A percentile compares a stretch with the other conserved stretches of the same genome.
phyloP scores from a whole-genome alignment of 1,140 invertebrate species.

The Melipona quadrifasciata region DNA sequence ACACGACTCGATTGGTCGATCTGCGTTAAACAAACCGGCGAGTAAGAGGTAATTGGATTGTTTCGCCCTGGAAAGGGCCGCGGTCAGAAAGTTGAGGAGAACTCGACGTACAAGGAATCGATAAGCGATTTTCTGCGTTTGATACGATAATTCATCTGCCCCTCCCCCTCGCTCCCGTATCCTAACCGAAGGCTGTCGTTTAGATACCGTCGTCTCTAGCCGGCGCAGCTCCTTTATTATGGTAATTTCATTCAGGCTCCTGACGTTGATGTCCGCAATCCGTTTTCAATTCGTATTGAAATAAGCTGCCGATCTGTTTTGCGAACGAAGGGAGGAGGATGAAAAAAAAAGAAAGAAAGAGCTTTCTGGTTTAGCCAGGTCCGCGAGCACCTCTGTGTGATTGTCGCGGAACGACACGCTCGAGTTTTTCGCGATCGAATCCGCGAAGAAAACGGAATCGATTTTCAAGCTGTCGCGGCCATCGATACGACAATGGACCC shows the following conservation, averaged over 20 bases:
- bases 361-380: neutral
- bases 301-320: slow-evolving; percentile 67
- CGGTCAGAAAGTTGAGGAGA: slow-evolving; percentile 16
- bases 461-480: slow-evolving; percentile 34
- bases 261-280: slow-evolving; percentile 70
- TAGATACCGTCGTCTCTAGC: slow-evolving; percentile 38
- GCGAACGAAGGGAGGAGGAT: neutral
- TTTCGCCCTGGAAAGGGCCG: neutral
- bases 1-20: neutral
- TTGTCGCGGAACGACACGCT: slow-evolving; percentile 18
- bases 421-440: slow-evolving; percentile 10
- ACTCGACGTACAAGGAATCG: slow-evolving; percentile 43
- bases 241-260: slow-evolving; percentile 73
- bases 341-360: neutral
- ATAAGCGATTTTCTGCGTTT: slow-evolving; percentile 58
- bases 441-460: slow-evolving; percentile 1
- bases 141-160: slow-evolving; percentile 64
- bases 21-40: neutral
- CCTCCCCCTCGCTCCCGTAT: neutral
- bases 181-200: slow-evolving; percentile 29
- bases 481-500: slow-evolving; percentile 12
- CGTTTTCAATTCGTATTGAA: slow-evolving; percentile 73
- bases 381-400: slow-evolving; percentile 10
- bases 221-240: slow-evolving; percentile 70
- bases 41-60: slow-evolving; percentile 18